Evolutionary conservation across 2,797 vertebrate species (phyloP), one percentile per base, ranked within the genome.

Genomic region (Manis javanica): DNA sequence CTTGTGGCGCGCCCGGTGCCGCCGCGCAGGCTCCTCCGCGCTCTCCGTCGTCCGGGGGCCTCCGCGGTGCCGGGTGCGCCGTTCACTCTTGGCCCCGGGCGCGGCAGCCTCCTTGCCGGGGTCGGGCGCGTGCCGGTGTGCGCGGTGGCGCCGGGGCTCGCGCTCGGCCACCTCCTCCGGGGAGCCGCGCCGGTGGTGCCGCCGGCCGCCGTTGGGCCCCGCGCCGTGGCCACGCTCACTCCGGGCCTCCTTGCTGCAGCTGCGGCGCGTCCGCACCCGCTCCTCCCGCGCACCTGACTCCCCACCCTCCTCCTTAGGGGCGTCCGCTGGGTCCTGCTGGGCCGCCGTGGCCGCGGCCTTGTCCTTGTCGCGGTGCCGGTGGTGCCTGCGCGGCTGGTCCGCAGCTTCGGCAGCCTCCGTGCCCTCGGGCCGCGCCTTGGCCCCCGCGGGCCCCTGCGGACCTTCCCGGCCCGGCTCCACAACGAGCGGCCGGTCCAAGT

Each of bases 401-500:
- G 31, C 82, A 85, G 12, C 75, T 55, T 93, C 98, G 0, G 96
- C 57, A 57, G 46, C 96, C 91, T 97, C 99, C 74, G 94, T 82
- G 1, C 79, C 95, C 0, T 98, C 93, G 0, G 98, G 97, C 77
- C 97, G 98, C 96, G 97, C 98, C 59, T 97, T 98, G 94, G 51
- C 92, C 2, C 42, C 96, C 0, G 53, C 2, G 51, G 97, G 88
- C 29, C 85, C 98, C 93, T 98, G 98, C 37, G 97, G 95, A n/a
- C 98, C 98, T 0, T 99, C 99, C 0, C 98, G 81, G 3, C 98
- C 97, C 0, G 99, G 99, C 92, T 99, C 99, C 26, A 99, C 99
- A 39, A 99, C 99, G 64, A 99, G 98, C 0, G 99, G 99, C 10
- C 99, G 98, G 93, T 99, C 99, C 87, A 99, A 97, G 96, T 99